Base-by-base conservation (phyloP, 2,113 vertebrate species). In the Eira barbara region DNA sequence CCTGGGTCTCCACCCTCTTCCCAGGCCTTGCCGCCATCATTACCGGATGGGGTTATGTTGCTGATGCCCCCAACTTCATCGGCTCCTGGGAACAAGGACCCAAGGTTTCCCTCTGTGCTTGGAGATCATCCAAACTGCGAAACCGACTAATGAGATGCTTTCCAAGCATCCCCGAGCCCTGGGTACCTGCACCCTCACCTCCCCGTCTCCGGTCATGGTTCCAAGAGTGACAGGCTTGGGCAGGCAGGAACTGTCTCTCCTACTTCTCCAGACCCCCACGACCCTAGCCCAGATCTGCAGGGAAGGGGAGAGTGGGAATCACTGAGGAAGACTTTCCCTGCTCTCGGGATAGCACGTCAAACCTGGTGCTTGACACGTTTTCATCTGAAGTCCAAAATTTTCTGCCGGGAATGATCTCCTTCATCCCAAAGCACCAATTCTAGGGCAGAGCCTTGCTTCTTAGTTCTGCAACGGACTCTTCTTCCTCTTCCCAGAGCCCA, bases 21-120 rank as follows among this genome's bases (percentile, higher is more conserved):
- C 69, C 23, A 0, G 0, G 0, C 0, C 8, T 27, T 10, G 14
- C 7, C 27, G 47, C 36, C 23, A 0, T 21, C 9, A 7, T 25
- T 49, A 59, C 23, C n/a, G 0, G 0, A 9, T 1, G 6, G 45
- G n/a, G 10, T 18, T 2, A 0, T 0, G 2, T 29, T 69, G 42
- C 18, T n/a, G 34, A 31, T 42, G 1, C 65, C 7, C 7, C 47
- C 42, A 9, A 7, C 0, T 17, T 2, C 49, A 7, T 0, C 27
- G 45, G 59, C 74, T 82, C 18, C 74, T 4, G 25, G 36, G 47
- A 5, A 31, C 0, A 0, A 27, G 13, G 20, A 2, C 9, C 0
- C 20, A 39, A n/a, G 34, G 2, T 2, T 10, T 21, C 45, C 73
- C 52, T 71, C n/a, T n/a, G 47, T 47, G 36, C 71, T 36, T 13